phyloP scores from a whole-genome alignment of 1,140 invertebrate species.

The Leptoteleia sp. region DNA sequence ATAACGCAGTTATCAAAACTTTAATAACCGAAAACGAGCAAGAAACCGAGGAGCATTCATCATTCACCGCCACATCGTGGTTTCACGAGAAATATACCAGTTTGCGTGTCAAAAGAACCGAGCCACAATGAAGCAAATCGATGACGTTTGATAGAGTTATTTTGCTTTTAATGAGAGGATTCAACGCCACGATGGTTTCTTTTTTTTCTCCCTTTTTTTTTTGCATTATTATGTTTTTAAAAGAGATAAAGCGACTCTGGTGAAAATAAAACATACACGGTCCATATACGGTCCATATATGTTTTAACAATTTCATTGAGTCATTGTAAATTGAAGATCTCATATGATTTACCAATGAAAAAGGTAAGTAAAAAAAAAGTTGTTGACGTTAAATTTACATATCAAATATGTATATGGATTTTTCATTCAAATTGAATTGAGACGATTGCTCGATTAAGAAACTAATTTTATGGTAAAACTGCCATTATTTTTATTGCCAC shows the following conservation, averaged over 20 bases:
- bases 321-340: too few relatives aligned
- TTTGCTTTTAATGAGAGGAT: too few relatives aligned
- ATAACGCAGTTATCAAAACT: constrained; percentile 33
- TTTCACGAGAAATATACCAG: constrained; percentile 10
- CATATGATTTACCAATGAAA: too few relatives aligned
- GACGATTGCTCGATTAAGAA: constrained; percentile 12
- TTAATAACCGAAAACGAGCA: constrained; percentile 13
- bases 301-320: too few relatives aligned
- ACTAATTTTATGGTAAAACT: constrained; percentile 1
- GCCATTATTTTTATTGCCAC: constrained; percentile 6
- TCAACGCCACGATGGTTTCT: too few relatives aligned
- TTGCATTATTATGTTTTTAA: too few relatives aligned
- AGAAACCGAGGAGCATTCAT: constrained; percentile 1
- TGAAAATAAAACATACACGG: too few relatives aligned
- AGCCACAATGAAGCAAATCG: neutral
- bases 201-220: too few relatives aligned
- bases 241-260: too few relatives aligned
- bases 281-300: too few relatives aligned
- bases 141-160: too few relatives aligned
- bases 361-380: constrained; percentile 7
- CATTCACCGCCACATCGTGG: neutral
- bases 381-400: constrained; percentile 11
- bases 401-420: constrained; percentile 15
- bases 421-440: constrained; percentile 20
- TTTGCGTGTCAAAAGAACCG: constrained; percentile 2